A percentile compares a stretch with the other conserved stretches of the same genome.
These are phyloP conservation scores for Prunella fulvescens DNA, from an alignment of 2,113 vertebrate species.

Conservation along the genomic window DNA sequence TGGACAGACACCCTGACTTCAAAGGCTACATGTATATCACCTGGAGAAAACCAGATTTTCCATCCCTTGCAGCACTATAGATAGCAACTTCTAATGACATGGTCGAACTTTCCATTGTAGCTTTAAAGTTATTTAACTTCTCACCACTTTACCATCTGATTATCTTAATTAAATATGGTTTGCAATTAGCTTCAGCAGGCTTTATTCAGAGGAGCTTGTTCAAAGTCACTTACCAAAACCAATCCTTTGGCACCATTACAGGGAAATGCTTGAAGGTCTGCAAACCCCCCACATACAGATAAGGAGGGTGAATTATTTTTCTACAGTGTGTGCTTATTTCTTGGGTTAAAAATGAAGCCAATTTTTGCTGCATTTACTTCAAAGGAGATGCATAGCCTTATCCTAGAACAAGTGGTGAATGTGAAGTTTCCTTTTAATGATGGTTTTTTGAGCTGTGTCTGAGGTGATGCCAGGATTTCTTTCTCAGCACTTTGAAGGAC, in stretches of 20 bases:
- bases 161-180: neutral
- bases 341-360: neutral
- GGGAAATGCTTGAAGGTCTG: neutral
- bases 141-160: neutral
- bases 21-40: neutral
- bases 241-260: neutral
- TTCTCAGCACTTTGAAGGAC: neutral
- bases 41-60: neutral
- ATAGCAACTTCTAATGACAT: neutral
- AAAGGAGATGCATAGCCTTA: neutral
- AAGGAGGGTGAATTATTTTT: neutral
- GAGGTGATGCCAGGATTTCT: neutral
- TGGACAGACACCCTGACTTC: neutral
- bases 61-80: neutral
- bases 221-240: neutral
- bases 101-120: neutral
- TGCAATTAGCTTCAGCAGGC: neutral
- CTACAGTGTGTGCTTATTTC: accelerated
- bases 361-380: neutral
- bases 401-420: neutral
- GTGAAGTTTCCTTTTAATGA: neutral
- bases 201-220: neutral
- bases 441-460: neutral
- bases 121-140: neutral
- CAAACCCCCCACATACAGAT: neutral